Evolutionary conservation across 2,888 invertebrate species (phyloP), one percentile per base, ranked within the genome.

Genomic region (Microctonus aethiopoides): DNA sequence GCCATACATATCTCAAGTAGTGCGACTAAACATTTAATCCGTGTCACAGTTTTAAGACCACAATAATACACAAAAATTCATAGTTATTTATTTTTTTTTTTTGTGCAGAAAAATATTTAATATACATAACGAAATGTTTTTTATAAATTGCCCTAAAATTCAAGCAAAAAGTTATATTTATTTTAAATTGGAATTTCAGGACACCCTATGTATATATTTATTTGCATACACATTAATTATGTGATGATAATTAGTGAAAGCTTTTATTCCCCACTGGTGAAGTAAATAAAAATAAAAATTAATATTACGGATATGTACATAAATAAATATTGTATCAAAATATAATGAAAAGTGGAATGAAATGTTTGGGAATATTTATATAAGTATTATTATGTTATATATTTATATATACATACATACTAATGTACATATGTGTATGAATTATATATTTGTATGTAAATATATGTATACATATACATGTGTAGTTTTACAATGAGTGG

Each of bases 171-270:
- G n/a, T n/a, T n/a, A n/a, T n/a, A n/a, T n/a, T n/a, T n/a, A n/a
- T n/a, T n/a, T n/a, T n/a, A n/a, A n/a, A n/a, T n/a, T n/a, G n/a
- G n/a, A n/a, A n/a, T n/a, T n/a, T n/a, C n/a, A n/a, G n/a, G n/a
- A n/a, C n/a, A n/a, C n/a, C n/a, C 7, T 29, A 29, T 29, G 3
- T 29, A 29, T 3, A 5, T 5, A 29, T 29, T 29, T 29, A 29
- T 29, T 7, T 29, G 7, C 7, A 29, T 29, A 7, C 5, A 29
- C n/a, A n/a, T n/a, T 29, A 46, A 68, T 52, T 16, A 22, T 34
- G 34, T 13, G 16, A n/a, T n/a, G 51, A 46, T 62, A 62, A 62
- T 62, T 62, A 16, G 62, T 62, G 46, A 62, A 62, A 62, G 62
- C 62, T 62, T 62, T 62, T 46, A 62, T 62, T 62, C 51, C 26